phyloP scores from a whole-genome alignment of 2,888 invertebrate species.

The Morpho deidamia region DNA sequence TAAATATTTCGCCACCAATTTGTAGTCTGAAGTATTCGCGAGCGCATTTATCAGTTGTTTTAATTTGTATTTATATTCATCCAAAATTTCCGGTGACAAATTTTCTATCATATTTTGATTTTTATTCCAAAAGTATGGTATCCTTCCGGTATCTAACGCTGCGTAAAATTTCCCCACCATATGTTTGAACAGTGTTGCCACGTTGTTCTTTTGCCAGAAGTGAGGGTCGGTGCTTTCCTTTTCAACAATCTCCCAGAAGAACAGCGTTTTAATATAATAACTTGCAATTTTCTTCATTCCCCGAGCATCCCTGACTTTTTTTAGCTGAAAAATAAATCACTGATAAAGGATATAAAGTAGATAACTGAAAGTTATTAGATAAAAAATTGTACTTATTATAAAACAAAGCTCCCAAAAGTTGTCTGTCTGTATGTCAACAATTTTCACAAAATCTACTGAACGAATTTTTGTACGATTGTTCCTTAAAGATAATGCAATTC shows the following conservation, averaged over 20 bases:
- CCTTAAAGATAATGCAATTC: too few species aligned
- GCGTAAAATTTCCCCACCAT: slow-evolving; percentile 56
- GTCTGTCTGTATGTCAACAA: too few species aligned
- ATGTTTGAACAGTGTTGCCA: slow-evolving; percentile 45
- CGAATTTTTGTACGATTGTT: too few species aligned
- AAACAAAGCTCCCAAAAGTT: too few species aligned
- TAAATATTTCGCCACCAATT: slow-evolving; percentile 45
- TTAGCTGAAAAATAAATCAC: slow-evolving; percentile 40
- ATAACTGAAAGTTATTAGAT: too few species aligned
- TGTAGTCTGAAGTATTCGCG: slow-evolving; percentile 36
- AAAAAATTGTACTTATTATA: too few species aligned
- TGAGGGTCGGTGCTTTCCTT: slow-evolving; percentile 24
- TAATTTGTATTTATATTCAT: slow-evolving; percentile 40
- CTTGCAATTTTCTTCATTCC: slow-evolving; percentile 68
- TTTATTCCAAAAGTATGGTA: slow-evolving; percentile 71
- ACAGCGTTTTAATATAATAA: slow-evolving; percentile 77
- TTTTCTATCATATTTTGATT: slow-evolving; percentile 58
- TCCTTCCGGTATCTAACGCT: slow-evolving; percentile 38
- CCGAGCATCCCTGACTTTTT: slow-evolving; percentile 70
- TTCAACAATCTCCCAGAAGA: slow-evolving; percentile 55
- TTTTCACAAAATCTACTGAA: too few species aligned
- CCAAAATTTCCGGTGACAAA: slow-evolving; percentile 29
- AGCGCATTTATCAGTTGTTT: slow-evolving; percentile 36
- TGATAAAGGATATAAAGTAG: too few species aligned
- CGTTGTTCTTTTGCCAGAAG: slow-evolving; percentile 44